Evolutionary conservation across 1,140 invertebrate species (phyloP).

Genomic region (Hyposmocoma kahamanoa): DNA sequence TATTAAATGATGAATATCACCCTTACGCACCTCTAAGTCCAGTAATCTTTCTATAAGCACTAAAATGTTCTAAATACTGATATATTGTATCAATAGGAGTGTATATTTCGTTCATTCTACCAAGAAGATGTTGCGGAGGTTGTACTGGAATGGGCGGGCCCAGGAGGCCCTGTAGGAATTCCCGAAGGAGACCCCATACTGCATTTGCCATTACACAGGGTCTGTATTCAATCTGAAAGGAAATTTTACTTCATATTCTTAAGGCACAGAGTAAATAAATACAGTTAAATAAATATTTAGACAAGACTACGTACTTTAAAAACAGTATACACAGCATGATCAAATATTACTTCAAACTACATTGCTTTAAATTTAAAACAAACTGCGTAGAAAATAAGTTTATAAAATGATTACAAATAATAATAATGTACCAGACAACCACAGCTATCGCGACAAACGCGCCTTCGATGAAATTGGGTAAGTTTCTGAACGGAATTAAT

Average conservation of each 20-base stretch:
- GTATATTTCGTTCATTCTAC: conserved; percentile 90
- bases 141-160: conserved; percentile 80
- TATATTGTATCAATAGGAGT: conserved; percentile 93
- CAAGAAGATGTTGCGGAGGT: conserved; percentile 78
- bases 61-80: conserved; percentile 97
- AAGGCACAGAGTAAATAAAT: conserved; percentile 2
- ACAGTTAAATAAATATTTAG: conserved; percentile 1
- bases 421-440: no score
- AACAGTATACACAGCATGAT: no score
- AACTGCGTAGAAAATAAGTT: no score
- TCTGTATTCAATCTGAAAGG: conserved; percentile 89
- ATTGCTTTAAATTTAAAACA: no score
- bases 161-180: conserved; percentile 94
- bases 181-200: conserved; percentile 94
- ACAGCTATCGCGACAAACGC: no score
- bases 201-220: conserved; percentile 90
- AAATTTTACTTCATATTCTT: no score
- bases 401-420: no score
- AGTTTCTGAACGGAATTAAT: no score
- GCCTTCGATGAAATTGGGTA: no score
- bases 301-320: not conserved
- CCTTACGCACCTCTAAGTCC: conserved; percentile 40
- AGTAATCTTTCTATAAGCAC: conserved; percentile 84
- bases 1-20: no score
- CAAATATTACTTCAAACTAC: no score